phyloP scores from a whole-genome alignment of 2,113 vertebrate species.

The Oryzias melastigma region DNA sequence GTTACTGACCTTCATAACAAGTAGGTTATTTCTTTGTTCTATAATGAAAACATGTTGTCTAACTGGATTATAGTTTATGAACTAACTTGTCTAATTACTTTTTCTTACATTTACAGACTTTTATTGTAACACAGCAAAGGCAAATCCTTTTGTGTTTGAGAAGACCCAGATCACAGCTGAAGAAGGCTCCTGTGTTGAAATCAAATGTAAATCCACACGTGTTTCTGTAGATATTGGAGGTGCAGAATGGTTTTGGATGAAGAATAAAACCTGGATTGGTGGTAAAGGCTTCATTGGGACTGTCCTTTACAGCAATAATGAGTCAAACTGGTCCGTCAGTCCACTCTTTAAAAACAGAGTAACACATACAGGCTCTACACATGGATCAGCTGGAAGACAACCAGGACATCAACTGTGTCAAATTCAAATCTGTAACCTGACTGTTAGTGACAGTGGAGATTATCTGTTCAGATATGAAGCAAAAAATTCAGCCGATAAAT shows the following conservation, averaged over 20 bases:
- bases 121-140: fast-evolving
- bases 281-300: fast-evolving
- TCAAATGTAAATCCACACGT: fast-evolving
- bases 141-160: not conserved
- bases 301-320: constrained; percentile 37
- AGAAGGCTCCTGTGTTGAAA: constrained; percentile 66
- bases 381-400: fast-evolving
- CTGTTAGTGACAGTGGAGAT: constrained; percentile 46
- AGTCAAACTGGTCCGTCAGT: not conserved
- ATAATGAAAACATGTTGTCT: not conserved
- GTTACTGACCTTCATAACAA: constrained; percentile 20
- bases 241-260: constrained; percentile 61
- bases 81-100: not conserved
- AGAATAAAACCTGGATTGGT: not conserved
- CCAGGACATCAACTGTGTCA: fast-evolving
- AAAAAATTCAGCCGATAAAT: fast-evolving
- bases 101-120: constrained; percentile 25
- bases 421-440: constrained; percentile 55
- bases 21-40: constrained; percentile 18
- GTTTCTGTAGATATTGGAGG: fast-evolving
- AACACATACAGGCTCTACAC: not conserved
- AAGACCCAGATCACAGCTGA: not conserved
- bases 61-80: not conserved
- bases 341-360: constrained; percentile 43
- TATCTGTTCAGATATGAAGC: constrained; percentile 50